Evolutionary conservation across 2,888 invertebrate species (phyloP).

Genomic region (Cyclophora albipunctata): DNA sequence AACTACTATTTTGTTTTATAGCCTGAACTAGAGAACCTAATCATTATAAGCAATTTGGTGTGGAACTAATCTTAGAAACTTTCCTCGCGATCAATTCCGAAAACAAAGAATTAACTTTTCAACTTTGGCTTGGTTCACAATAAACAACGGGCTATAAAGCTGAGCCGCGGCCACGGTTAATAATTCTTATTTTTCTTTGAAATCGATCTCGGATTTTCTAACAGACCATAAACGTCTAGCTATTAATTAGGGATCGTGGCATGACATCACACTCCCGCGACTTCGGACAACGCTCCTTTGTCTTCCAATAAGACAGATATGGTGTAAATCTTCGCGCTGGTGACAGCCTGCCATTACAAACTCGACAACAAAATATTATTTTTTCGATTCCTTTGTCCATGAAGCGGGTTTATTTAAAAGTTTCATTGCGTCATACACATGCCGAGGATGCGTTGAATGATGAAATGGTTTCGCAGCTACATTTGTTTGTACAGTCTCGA

Average conservation of each 20-base stretch:
- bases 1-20: no score
- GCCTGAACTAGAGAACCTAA: constrained; percentile 1
- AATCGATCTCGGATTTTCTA: constrained; percentile 38
- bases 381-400: constrained; percentile 33
- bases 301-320: constrained; percentile 54
- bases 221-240: constrained; percentile 50
- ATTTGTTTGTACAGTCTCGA: constrained; percentile 59
- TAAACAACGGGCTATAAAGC: constrained; percentile 53
- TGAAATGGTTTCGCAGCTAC: constrained; percentile 55
- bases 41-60: no score
- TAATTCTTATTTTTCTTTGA: constrained; percentile 60
- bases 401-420: constrained; percentile 20
- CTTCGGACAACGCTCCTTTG: constrained; percentile 62
- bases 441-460: constrained; percentile 47
- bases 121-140: constrained; percentile 30
- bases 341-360: constrained; percentile 59
- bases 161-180: constrained; percentile 37
- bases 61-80: background rate
- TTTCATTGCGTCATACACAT: constrained; percentile 39
- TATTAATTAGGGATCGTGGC: constrained; percentile 51
- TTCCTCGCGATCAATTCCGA: constrained; percentile 27
- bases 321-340: constrained; percentile 56
- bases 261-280: constrained; percentile 63
- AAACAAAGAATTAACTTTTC: constrained; percentile 53
- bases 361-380: constrained; percentile 53